phyloP scores from a whole-genome alignment of 2,888 invertebrate genomes.

The Plebejus anna region DNA sequence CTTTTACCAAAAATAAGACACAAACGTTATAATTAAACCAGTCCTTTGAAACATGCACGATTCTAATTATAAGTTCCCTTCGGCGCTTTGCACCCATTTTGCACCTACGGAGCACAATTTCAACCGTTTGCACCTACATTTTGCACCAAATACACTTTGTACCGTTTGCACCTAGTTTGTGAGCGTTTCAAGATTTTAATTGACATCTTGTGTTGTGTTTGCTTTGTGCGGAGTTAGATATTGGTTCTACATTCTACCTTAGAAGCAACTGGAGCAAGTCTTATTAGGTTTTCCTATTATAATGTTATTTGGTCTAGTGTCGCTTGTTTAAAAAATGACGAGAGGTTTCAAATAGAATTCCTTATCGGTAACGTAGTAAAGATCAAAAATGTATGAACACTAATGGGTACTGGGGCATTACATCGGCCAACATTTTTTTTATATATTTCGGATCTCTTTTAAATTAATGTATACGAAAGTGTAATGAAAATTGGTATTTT shows the following conservation, averaged over 20 bases:
- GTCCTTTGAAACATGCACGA: conserved; percentile 41
- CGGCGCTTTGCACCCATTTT: conserved; percentile 47
- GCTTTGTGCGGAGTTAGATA: conserved; percentile 34
- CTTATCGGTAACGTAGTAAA: too few species aligned
- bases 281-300: neutral
- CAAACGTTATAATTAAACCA: conserved; percentile 31
- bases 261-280: neutral
- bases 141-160: conserved; percentile 6
- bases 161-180: conserved; percentile 28
- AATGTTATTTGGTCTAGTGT: too few species aligned
- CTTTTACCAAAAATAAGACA: conserved; percentile 15
- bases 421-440: too few species aligned
- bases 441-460: too few species aligned
- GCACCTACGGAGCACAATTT: neutral
- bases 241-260: neutral
- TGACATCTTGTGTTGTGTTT: conserved; percentile 18
- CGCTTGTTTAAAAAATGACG: too few species aligned
- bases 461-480: too few species aligned
- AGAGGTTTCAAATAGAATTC: too few species aligned
- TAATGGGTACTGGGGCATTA: too few species aligned
- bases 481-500: too few species aligned
- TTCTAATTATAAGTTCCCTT: conserved; percentile 46
- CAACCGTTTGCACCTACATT: conserved; percentile 14
- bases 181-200: conserved; percentile 31
- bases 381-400: too few species aligned